A percentile compares a stretch with the other conserved stretches of the same genome.
Conservation (phyloP, 2,113 vertebrate species). For the Baryphthengus martii region DNA sequence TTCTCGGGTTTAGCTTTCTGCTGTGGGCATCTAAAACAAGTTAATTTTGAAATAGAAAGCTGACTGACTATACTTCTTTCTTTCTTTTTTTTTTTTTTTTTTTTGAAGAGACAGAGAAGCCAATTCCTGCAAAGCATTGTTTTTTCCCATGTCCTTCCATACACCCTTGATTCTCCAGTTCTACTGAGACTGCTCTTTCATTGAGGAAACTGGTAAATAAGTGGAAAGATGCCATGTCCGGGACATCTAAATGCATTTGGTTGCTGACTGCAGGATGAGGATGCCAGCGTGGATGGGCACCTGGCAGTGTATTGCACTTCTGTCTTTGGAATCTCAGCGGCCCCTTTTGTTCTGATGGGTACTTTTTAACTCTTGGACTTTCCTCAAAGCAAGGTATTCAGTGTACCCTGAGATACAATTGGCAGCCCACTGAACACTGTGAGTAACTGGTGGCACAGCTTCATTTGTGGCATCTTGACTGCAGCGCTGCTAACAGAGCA, state of each 20-base stretch:
- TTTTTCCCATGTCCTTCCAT: background rate
- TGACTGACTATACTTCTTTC: rapidly evolving
- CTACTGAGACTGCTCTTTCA: background rate
- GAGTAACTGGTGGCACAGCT: background rate
- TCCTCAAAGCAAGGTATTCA: background rate
- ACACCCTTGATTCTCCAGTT: background rate
- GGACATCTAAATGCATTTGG: background rate
- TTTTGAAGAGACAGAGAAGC: background rate
- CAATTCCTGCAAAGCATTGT: background rate
- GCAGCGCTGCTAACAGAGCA: background rate
- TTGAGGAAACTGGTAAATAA: background rate
- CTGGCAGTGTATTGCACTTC: background rate
- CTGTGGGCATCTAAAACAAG: background rate
- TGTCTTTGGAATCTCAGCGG: background rate
- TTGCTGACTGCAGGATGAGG: background rate
- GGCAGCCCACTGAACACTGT: background rate
- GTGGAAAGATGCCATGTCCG: background rate
- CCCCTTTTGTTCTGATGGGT: background rate
- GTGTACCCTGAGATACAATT: background rate
- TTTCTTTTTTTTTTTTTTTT: too few species aligned
- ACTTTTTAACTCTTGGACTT: background rate
- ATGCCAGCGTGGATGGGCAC: rapidly evolving
- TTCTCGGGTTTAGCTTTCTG: background rate
- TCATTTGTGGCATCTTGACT: background rate
- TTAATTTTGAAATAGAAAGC: background rate